Evolutionary conservation across 2,797 vertebrate species (phyloP).

Genomic region (Xenentodon cancila): DNA sequence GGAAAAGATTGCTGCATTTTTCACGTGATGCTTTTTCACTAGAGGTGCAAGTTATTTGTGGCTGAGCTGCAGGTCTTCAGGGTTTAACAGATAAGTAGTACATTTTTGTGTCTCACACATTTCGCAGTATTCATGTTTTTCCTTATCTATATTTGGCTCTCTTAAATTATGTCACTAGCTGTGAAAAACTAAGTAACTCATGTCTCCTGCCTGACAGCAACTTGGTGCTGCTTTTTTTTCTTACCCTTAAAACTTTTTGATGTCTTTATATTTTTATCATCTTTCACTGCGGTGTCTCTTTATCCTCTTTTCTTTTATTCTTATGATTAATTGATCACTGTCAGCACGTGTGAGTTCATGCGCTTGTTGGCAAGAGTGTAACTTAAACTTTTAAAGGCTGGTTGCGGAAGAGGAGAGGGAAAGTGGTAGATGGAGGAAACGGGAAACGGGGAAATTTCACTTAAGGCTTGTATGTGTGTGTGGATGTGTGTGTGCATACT

Average conservation of each 20-base stretch:
- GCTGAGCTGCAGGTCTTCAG: constrained; percentile 42
- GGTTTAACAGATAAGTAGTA: constrained; percentile 23
- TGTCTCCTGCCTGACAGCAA: constrained; percentile 13
- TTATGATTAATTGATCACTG: constrained; percentile 57
- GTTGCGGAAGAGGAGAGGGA: constrained; percentile 30
- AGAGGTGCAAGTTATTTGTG: too few species aligned
- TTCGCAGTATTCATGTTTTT: constrained; percentile 31
- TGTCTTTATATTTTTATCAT: not conserved
- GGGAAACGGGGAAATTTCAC: constrained; percentile 52
- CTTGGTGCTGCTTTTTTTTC: constrained; percentile 4
- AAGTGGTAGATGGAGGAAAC: constrained; percentile 43
- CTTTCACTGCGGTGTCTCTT: not conserved
- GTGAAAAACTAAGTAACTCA: constrained; percentile 30
- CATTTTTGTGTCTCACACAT: constrained; percentile 41
- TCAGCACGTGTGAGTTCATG: constrained; percentile 28
- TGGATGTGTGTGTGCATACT: constrained; percentile 59
- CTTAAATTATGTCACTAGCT: constrained; percentile 30
- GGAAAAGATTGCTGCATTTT: too few species aligned
- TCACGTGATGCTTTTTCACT: too few species aligned
- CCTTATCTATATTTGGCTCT: constrained; percentile 39
- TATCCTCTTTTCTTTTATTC: constrained; percentile 30
- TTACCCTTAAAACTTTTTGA: constrained; percentile 14
- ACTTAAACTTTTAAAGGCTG: constrained; percentile 44
- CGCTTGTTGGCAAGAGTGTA: constrained; percentile 2
- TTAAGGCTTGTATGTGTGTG: constrained; percentile 40